Conservation (phyloP, 2,888 invertebrate species). For the Drosophila parthenogenetica region DNA sequence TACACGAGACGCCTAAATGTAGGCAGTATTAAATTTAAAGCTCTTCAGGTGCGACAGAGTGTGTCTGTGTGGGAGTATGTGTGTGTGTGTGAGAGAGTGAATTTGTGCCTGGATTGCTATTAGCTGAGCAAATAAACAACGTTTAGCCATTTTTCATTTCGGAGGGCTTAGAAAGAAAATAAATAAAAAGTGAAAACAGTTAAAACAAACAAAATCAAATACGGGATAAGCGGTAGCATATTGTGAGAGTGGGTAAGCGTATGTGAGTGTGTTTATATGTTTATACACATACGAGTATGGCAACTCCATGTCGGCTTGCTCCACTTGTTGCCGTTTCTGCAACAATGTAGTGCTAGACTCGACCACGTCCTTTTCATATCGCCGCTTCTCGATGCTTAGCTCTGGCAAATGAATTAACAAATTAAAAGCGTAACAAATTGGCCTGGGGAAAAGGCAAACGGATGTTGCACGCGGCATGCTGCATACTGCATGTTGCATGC, state of each 20-base stretch:
- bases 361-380: constrained; percentile 12
- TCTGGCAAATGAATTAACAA: constrained; percentile 75
- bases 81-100: not conserved
- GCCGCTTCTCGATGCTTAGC: constrained; percentile 28
- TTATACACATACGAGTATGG: constrained; percentile 21
- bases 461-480: constrained; percentile 39
- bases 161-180: constrained; percentile 24
- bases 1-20: constrained; percentile 26
- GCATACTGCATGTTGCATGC: constrained; percentile 43
- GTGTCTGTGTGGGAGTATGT: not conserved
- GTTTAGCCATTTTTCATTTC: constrained; percentile 69
- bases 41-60: constrained; percentile 21
- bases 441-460: constrained; percentile 48
- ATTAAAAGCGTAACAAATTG: constrained; percentile 77
- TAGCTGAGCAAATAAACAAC: constrained; percentile 66
- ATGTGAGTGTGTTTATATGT: constrained; percentile 6
- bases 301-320: constrained; percentile 51
- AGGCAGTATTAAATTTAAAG: constrained; percentile 46
- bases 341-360: constrained; percentile 37
- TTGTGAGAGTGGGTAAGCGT: not conserved
- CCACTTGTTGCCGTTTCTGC: constrained; percentile 54
- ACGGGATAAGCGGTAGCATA: constrained; percentile 44
- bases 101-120: constrained; percentile 42
- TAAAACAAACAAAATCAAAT: constrained; percentile 73
- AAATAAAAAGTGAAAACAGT: constrained; percentile 69